A percentile compares a stretch with the other conserved stretches of the same genome.
Conservation (phyloP, 2,888 invertebrate genomes). For the Geotrupes spiniger region DNA sequence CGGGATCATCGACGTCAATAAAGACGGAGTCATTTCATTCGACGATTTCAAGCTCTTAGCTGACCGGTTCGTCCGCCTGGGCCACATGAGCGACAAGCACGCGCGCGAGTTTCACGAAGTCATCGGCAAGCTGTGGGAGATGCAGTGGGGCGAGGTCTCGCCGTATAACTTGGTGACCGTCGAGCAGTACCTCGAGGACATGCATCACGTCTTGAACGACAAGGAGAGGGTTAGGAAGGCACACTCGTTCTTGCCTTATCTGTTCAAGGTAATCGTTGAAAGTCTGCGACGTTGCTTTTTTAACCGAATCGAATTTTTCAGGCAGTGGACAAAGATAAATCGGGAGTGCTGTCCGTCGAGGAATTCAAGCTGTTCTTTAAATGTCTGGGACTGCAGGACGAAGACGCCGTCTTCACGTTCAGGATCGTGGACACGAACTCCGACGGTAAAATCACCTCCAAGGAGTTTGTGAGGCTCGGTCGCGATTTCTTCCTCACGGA, state of each 20-base stretch:
- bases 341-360: slow-evolving; percentile 73
- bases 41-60: slow-evolving; percentile 76
- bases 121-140: slow-evolving; percentile 75
- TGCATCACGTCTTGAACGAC: slow-evolving; percentile 79
- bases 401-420: slow-evolving; percentile 76
- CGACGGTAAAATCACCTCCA: slow-evolving; percentile 71
- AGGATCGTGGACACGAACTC: slow-evolving; percentile 74
- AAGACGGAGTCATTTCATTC: slow-evolving; percentile 79
- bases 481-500: slow-evolving; percentile 78
- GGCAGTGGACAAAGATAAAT: slow-evolving; percentile 80
- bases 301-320: slow-evolving; percentile 42
- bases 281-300: slow-evolving; percentile 6
- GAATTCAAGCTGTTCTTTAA: slow-evolving; percentile 82
- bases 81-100: slow-evolving; percentile 66
- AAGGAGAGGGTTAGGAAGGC: slow-evolving; percentile 69
- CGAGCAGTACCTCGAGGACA: slow-evolving; percentile 77
- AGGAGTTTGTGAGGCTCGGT: slow-evolving; percentile 79
- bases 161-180: slow-evolving; percentile 80
- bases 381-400: slow-evolving; percentile 71
- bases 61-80: slow-evolving; percentile 71
- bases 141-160: slow-evolving; percentile 78
- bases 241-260: slow-evolving; percentile 74
- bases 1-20: slow-evolving; percentile 78
- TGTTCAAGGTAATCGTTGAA: slow-evolving; percentile 65
- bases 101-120: slow-evolving; percentile 68